These are phyloP conservation scores for Pseudopleuronectes americanus DNA, from an alignment of 2,797 vertebrate species.

Conservation along the genomic window DNA sequence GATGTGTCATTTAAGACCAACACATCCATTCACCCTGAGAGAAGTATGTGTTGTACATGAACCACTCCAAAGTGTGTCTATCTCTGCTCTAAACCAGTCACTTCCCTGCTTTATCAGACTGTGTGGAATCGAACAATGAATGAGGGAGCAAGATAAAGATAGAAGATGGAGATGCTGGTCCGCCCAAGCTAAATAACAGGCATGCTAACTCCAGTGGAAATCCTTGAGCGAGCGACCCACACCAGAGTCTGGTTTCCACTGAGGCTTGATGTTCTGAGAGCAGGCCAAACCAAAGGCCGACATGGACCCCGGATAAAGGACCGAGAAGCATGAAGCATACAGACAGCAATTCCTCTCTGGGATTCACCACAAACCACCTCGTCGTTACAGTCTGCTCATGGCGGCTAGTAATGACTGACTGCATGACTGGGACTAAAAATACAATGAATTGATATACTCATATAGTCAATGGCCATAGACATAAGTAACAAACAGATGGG, in stretches of 20 bases:
- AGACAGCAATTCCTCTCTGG: slow-evolving; percentile 43
- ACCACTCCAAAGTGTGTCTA: slow-evolving; percentile 6
- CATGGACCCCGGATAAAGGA: slow-evolving; percentile 30
- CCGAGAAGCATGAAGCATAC: slow-evolving; percentile 27
- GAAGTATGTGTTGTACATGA: slow-evolving; percentile 13
- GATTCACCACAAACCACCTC: slow-evolving; percentile 53
- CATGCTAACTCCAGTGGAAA: slow-evolving; percentile 66
- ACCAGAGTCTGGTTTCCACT: slow-evolving; percentile 65
- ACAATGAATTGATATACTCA: slow-evolving; percentile 18
- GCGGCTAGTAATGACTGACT: slow-evolving; percentile 12
- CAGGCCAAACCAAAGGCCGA: slow-evolving; percentile 61
- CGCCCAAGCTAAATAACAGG: slow-evolving; percentile 69
- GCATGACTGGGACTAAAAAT: slow-evolving; percentile 45
- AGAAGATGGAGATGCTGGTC: slow-evolving; percentile 21
- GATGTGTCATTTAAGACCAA: slow-evolving; percentile 39
- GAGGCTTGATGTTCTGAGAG: slow-evolving; percentile 37
- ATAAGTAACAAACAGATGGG: slow-evolving; percentile 1
- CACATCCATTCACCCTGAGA: slow-evolving; percentile 33
- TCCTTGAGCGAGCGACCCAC: slow-evolving; percentile 33
- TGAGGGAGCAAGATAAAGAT: slow-evolving; percentile 8
- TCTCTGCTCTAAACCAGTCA: slow-evolving; percentile 22
- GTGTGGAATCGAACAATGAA: not conserved
- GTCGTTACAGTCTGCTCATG: slow-evolving; percentile 30
- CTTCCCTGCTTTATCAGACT: slow-evolving; percentile 1
- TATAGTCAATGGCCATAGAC: not conserved